Conservation (phyloP, 2,113 vertebrate genomes). For the Rhizomys pruinosus region DNA sequence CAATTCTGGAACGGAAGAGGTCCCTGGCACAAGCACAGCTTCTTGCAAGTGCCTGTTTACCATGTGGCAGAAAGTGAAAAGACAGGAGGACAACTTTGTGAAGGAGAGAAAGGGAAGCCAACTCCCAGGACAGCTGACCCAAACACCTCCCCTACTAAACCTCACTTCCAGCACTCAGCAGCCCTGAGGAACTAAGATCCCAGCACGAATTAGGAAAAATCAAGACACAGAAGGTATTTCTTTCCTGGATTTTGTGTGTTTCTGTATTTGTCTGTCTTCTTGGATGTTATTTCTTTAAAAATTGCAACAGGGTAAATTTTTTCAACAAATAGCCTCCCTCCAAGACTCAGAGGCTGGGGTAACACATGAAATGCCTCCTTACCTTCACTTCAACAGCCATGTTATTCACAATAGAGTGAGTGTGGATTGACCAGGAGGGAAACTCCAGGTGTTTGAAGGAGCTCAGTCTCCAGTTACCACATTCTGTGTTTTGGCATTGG, state of each 20-base stretch:
- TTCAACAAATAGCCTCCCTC: background rate
- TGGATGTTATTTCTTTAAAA: slow-evolving; percentile 8
- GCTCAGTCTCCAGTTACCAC: background rate
- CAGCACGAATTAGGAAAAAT: background rate
- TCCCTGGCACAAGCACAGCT: background rate
- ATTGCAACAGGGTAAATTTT: background rate
- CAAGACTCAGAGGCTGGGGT: background rate
- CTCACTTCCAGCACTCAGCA: background rate
- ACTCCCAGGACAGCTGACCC: background rate
- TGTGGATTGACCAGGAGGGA: background rate
- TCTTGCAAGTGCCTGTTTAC: background rate
- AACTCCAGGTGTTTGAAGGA: background rate
- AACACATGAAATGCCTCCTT: background rate
- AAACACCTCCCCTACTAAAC: no score
- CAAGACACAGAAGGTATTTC: background rate
- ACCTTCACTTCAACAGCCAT: background rate
- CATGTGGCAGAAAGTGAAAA: background rate
- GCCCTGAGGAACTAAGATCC: background rate
- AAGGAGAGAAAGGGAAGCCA: background rate
- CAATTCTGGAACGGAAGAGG: background rate
- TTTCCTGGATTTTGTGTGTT: background rate
- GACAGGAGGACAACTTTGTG: no score
- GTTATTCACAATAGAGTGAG: background rate
- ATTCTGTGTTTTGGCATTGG: background rate
- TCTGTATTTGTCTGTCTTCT: background rate